Base-by-base conservation (phyloP, 1,140 invertebrate species). In the Idris sp. region DNA sequence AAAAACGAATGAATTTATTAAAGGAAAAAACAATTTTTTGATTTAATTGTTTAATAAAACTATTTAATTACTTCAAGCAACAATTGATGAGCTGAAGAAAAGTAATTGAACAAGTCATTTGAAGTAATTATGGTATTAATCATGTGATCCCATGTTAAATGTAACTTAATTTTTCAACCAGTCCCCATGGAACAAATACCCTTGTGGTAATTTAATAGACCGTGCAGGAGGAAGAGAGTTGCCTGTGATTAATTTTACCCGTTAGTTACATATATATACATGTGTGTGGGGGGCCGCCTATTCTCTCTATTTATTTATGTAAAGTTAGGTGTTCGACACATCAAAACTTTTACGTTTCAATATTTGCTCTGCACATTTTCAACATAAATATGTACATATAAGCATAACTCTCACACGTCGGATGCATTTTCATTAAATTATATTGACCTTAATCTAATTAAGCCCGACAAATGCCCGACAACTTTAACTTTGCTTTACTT, bases 141-240 rank as follows among this genome's bases (percentile, higher is more conserved):
- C n/a, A n/a, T 25, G 10, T 9, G 2, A 35, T 15, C 33, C 19
- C 18, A 14, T 2, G 26, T 35, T 36, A 10, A 26, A n/a, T 35
- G 8, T 35, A 30, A 5, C 19, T 6, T 15, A 49, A 36, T 35
- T 5, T 53, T 7, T 16, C 22, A 38, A 53, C 0, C 4, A 4
- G 19, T 18, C 48, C 48, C 48, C 14, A 38, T 16, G 14, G n/a
- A 26, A 11, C 13, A 35, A 48, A 33, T 8, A 38, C 33, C 33
- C 48, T 53, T 38, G 33, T 18, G 31, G 16, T 38, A 28, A 53
- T 53, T 38, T 38, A 53, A 38, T 53, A 53, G 38, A 53, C 19
- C 13, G 22, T 31, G n/a, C 6, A 16, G 33, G 4, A 14, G 14
- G n/a, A 19, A 5, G 16, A 28, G 22, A 53, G n/a, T 18, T 53